These are phyloP conservation scores for Mycalesis mineus DNA, from an alignment of 2,888 invertebrate genomes.

Conservation along the genomic window DNA sequence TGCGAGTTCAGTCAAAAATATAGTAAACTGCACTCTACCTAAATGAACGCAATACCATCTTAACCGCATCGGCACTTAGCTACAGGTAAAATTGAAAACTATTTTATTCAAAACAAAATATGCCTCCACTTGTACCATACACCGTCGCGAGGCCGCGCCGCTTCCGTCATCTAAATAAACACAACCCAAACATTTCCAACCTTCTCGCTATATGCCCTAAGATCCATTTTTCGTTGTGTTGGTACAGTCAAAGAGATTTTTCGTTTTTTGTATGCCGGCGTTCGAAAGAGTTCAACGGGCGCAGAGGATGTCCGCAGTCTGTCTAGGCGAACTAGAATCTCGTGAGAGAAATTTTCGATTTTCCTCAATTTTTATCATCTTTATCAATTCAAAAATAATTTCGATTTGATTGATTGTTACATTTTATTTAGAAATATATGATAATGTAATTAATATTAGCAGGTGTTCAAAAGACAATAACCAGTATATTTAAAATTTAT, in stretches of 20 bases:
- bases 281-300: constrained; percentile 62
- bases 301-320: constrained; percentile 53
- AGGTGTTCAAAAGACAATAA: too few relatives aligned
- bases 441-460: too few relatives aligned
- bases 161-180: constrained; percentile 49
- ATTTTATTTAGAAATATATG: too few relatives aligned
- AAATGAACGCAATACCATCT: too few relatives aligned
- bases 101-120: not conserved
- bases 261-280: constrained; percentile 44
- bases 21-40: too few relatives aligned
- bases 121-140: constrained; percentile 39
- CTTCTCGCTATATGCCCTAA: constrained; percentile 31
- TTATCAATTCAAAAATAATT: not conserved
- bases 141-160: constrained; percentile 50
- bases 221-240: constrained; percentile 26
- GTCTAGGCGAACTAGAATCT: constrained; percentile 37
- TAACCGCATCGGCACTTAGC: too few relatives aligned
- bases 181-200: constrained; percentile 27
- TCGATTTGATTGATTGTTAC: too few relatives aligned
- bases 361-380: not conserved
- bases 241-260: constrained; percentile 26
- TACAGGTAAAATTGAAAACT: too few relatives aligned
- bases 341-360: constrained; percentile 27
- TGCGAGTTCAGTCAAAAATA: too few relatives aligned
- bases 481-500: too few relatives aligned